Evolutionary conservation across 2,888 invertebrate genomes (phyloP).

Genomic region (Oscheius sp.): DNA sequence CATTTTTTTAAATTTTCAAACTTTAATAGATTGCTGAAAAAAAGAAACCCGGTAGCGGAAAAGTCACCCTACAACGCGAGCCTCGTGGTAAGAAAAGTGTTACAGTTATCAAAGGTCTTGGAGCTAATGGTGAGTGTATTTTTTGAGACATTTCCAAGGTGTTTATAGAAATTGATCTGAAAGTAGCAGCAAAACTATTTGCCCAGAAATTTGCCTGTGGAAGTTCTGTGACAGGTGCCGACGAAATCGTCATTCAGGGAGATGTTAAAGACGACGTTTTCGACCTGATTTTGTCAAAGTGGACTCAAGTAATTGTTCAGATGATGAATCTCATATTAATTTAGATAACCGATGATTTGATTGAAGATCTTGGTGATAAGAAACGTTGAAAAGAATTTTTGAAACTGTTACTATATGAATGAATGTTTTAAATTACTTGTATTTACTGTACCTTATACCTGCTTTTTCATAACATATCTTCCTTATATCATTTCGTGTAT

Average conservation of each 20-base stretch:
- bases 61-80: slow-evolving; percentile 75
- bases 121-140: slow-evolving; percentile 84
- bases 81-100: slow-evolving; percentile 98
- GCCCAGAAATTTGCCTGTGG: slow-evolving; percentile 98
- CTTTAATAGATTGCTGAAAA: slow-evolving; percentile 31
- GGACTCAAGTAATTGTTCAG: slow-evolving; percentile 78
- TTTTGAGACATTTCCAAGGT: not conserved
- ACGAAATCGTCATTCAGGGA: slow-evolving; percentile 95
- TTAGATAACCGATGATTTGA: slow-evolving; percentile 45
- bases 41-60: slow-evolving; percentile 83
- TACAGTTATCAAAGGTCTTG: slow-evolving; percentile 94
- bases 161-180: slow-evolving; percentile 89
- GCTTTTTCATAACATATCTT: slow-evolving; percentile 4
- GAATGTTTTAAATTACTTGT: not conserved
- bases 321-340: not conserved
- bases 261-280: slow-evolving; percentile 96
- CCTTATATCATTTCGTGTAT: not conserved
- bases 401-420: not conserved
- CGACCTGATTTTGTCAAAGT: slow-evolving; percentile 97
- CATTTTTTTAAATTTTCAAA: not conserved
- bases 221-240: slow-evolving; percentile 93
- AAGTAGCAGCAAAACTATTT: slow-evolving; percentile 96
- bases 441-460: not conserved
- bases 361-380: slow-evolving; percentile 65
- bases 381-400: slow-evolving; percentile 48